phyloP scores from a whole-genome alignment of 2,113 vertebrate genomes.

The Beaufortia kweichowensis region DNA sequence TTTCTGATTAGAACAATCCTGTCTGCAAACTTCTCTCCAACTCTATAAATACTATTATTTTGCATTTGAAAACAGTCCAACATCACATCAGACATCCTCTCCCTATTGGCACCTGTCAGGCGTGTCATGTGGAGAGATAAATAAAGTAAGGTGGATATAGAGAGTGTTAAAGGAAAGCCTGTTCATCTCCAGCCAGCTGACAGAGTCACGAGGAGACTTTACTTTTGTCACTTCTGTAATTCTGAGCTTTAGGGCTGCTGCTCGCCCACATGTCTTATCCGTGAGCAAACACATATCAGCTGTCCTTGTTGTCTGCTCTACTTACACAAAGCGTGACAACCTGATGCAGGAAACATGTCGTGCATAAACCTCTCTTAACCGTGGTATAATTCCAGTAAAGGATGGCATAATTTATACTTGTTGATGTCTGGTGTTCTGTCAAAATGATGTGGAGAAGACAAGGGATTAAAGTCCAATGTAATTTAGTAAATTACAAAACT shows the following conservation, averaged over 20 bases:
- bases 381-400: too few species aligned
- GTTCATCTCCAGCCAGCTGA: slow-evolving; percentile 72
- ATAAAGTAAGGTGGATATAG: not conserved
- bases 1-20: too few species aligned
- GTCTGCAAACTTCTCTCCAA: not conserved
- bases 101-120: not conserved
- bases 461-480: too few species aligned
- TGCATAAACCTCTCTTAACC: too few species aligned
- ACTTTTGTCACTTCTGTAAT: slow-evolving; percentile 28
- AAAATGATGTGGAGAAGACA: too few species aligned
- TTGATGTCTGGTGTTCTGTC: too few species aligned
- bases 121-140: slow-evolving; percentile 24
- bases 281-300: slow-evolving; percentile 26
- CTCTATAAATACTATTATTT: not conserved
- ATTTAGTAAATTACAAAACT: too few species aligned
- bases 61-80: slow-evolving; percentile 3
- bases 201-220: slow-evolving; percentile 57
- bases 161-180: slow-evolving; percentile 60
- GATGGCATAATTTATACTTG: too few species aligned
- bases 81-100: not conserved
- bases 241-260: slow-evolving; percentile 19
- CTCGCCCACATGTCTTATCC: slow-evolving; percentile 28
- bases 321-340: too few species aligned
- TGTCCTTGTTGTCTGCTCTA: not conserved
- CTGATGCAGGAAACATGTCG: too few species aligned